These are phyloP conservation scores for Oscheius myriophilus DNA, from an alignment of 2,888 invertebrate species.

Conservation along the genomic window DNA sequence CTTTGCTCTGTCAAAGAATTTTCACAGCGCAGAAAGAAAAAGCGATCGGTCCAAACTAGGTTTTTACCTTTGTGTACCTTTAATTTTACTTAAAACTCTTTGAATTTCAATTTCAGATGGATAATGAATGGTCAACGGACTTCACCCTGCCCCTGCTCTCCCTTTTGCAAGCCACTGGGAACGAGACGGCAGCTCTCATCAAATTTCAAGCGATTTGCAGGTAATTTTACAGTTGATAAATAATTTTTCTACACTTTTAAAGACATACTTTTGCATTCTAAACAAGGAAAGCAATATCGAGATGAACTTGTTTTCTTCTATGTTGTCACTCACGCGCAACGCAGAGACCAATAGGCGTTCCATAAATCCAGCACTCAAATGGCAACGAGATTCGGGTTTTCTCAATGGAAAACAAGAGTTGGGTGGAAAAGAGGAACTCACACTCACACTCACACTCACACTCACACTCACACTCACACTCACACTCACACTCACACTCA, in stretches of 20 bases:
- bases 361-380: constrained; percentile 16
- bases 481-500: no score
- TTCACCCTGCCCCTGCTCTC: constrained; percentile 58
- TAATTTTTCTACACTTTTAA: no score
- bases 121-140: constrained; percentile 59
- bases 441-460: no score
- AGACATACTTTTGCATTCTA: no score
- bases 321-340: constrained; percentile 21
- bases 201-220: constrained; percentile 50
- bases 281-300: no score
- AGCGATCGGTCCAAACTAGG: no score
- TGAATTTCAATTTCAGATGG: constrained; percentile 45
- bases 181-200: constrained; percentile 54
- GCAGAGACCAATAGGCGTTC: constrained; percentile 11
- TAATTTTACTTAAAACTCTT: not conserved
- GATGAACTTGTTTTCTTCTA: constrained; percentile 12
- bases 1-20: no score
- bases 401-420: no score
- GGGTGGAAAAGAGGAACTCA: no score
- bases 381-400: no score
- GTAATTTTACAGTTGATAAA: constrained; percentile 45
- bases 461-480: no score
- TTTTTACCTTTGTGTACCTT: not conserved
- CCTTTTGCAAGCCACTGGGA: constrained; percentile 52
- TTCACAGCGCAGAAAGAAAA: no score